Base-by-base conservation (phyloP, 2,797 vertebrate genomes). In the Alosa sapidissima region DNA sequence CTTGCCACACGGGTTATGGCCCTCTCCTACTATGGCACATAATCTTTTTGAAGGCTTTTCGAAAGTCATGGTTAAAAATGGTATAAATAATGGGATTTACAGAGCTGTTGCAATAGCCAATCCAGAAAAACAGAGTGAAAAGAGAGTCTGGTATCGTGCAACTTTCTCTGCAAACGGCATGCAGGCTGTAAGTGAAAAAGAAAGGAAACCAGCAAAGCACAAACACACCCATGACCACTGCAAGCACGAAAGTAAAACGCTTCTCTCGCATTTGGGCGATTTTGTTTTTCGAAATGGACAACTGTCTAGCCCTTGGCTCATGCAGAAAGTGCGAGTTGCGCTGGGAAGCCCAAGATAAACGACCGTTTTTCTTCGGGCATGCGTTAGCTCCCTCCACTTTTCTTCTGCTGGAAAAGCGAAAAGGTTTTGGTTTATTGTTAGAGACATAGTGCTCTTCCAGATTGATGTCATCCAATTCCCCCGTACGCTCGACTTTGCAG, bases 151-250 rank as follows among this genome's bases (percentile, higher is more conserved):
- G 96, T 84, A 96, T 94, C 82, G 93, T 91, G 90, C 96, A 96
- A 86, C 92, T 93, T 81, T 95, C 92, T 84, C 95, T 91, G 92
- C 96, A 96, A 87, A 96, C 88, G 0, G 96, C 96, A 58, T 93
- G 95, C 83, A 96, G 92, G 87, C 94, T 96, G 93, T 96, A 96
- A 0, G 96, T 96, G 81, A 96, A 96, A 93, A 96, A 96, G 88
- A 96, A 96, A 0, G 96, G 96, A 84, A 96, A 96, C 96, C 96
- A 96, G 85, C 96, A 96, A 8, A 96, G 94, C 82, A 96, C 96
- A 55, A 96, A 96, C 62, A 96, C 93, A 78, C 96, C 96, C 95
- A 96, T 96, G 78, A 96, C 96, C 4, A 96, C 96, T 0, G 96
- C 96, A 88, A 96, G 89, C 33, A 96, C 96, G 82, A 96, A 96